Conservation (phyloP, 2,113 vertebrate genomes). For the Myrmecobius fasciatus region DNA sequence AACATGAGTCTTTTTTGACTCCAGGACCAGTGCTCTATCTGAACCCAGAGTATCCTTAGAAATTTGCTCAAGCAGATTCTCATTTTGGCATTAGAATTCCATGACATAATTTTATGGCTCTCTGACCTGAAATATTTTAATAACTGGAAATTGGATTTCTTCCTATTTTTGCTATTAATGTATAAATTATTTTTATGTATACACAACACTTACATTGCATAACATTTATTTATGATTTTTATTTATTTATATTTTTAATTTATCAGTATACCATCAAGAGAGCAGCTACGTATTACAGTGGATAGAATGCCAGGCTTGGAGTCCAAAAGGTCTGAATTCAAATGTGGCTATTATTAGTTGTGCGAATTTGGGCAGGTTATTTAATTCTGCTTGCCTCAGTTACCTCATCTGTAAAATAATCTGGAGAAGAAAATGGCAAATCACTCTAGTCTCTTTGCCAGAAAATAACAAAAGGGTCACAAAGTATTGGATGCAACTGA, state of each 20-base stretch:
- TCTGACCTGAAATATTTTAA: not conserved
- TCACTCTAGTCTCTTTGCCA: not conserved
- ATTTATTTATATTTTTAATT: too few relatives aligned
- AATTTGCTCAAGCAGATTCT: not conserved
- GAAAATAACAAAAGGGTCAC: not conserved
- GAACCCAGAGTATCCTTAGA: not conserved
- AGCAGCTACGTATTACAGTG: not conserved
- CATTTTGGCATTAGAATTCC: not conserved
- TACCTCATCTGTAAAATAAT: not conserved
- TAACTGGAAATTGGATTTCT: constrained; percentile 15
- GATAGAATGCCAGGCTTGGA: not conserved
- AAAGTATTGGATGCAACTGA: not conserved
- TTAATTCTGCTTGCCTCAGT: not conserved
- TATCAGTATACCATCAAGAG: not conserved
- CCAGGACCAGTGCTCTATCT: not conserved
- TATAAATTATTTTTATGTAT: not conserved
- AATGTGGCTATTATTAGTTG: too few relatives aligned
- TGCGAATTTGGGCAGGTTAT: too few relatives aligned
- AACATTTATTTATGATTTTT: too few relatives aligned
- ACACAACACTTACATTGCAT: too few relatives aligned
- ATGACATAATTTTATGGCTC: constrained; percentile 21
- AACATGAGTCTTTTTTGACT: not conserved
- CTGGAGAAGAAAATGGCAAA: not conserved
- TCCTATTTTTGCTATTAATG: constrained; percentile 10
- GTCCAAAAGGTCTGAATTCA: too few relatives aligned